These are phyloP conservation scores for Ficedula albicollis DNA, from an alignment of 2,797 vertebrate species.

Conservation along the genomic window DNA sequence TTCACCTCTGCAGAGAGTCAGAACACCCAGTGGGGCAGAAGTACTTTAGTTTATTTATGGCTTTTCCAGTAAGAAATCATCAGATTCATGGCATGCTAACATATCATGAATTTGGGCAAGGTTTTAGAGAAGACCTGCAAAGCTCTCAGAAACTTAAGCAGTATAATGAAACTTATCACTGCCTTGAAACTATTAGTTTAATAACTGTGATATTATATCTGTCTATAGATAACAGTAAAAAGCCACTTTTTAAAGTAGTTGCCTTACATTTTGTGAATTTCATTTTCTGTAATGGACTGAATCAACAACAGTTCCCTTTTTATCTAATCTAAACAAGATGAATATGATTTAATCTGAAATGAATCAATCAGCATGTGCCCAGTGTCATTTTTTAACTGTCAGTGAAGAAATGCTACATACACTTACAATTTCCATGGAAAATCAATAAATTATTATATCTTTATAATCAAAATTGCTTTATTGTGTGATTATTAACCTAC, in stretches of 20 bases:
- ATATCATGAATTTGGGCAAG: not conserved
- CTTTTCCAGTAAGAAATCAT: not conserved
- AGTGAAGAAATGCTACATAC: not conserved
- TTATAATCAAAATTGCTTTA: not conserved
- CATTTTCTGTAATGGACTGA: not conserved
- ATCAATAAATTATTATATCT: not conserved
- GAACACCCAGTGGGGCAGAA: not conserved
- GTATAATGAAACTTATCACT: slow-evolving; percentile 20
- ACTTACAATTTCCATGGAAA: not conserved
- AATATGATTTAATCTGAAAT: not conserved
- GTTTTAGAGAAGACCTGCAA: not conserved
- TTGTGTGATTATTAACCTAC: not conserved
- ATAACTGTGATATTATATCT: not conserved
- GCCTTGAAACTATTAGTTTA: slow-evolving; percentile 32
- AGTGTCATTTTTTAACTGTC: not conserved
- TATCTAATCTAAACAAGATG: not conserved
- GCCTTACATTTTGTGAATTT: not conserved
- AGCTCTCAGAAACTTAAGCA: not conserved
- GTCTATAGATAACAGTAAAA: slow-evolving; percentile 40
- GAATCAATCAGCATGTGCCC: not conserved
- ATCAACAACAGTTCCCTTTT: not conserved
- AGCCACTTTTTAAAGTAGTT: not conserved
- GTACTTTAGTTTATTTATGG: not conserved
- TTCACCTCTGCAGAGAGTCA: not conserved
- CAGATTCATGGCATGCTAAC: not conserved